phyloP scores from a whole-genome alignment of 2,113 vertebrate species.

The Steatornis caripensis region DNA sequence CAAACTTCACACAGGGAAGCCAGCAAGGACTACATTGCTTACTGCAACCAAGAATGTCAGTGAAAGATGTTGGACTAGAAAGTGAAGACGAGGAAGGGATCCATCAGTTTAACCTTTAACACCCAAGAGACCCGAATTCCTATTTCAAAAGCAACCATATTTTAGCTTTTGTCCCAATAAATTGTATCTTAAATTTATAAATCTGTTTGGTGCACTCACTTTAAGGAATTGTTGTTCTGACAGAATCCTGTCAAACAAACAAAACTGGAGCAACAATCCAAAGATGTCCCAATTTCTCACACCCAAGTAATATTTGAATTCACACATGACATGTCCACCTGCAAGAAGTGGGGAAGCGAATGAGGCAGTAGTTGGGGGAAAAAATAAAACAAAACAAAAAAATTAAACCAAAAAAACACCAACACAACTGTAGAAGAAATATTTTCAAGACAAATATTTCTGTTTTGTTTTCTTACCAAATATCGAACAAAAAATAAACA shows the following conservation, averaged over 20 bases:
- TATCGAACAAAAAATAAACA: not conserved
- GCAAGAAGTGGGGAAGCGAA: not conserved
- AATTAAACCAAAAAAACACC: not conserved
- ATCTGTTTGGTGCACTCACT: not conserved
- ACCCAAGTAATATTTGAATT: not conserved
- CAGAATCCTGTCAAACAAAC: not conserved
- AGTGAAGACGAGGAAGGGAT: not conserved
- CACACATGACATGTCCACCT: accelerated
- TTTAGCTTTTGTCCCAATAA: not conserved
- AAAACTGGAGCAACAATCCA: not conserved
- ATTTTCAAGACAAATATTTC: not conserved
- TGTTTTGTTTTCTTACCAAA: not conserved
- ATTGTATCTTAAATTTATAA: not conserved
- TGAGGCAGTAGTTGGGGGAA: not conserved
- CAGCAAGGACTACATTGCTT: not conserved
- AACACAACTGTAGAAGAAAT: not conserved
- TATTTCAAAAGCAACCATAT: not conserved
- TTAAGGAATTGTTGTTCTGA: not conserved
- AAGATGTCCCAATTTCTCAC: not conserved
- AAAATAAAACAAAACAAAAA: not conserved
- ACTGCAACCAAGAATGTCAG: not conserved
- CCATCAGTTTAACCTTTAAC: not conserved
- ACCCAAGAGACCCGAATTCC: not conserved
- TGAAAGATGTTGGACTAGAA: not conserved
- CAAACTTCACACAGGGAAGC: not conserved